Evolutionary conservation across 2,888 invertebrate species (phyloP).

Genomic region (Pyrgus malvae): DNA sequence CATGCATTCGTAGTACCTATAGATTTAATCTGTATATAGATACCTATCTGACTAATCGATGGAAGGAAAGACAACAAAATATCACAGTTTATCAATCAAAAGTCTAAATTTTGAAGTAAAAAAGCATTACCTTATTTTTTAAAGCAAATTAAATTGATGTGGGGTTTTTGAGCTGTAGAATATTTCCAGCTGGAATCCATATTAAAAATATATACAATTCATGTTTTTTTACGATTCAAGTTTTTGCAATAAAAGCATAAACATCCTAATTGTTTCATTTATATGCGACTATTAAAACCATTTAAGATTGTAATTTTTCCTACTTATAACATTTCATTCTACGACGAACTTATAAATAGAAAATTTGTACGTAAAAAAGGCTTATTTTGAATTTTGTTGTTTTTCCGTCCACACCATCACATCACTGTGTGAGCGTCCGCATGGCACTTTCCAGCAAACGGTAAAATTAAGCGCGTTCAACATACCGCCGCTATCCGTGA

Average conservation of each 20-base stretch:
- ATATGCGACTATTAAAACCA: too few relatives aligned
- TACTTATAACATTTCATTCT: too few relatives aligned
- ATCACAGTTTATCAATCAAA: too few relatives aligned
- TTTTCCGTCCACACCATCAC: constrained; percentile 54
- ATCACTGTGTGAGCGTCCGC: constrained; percentile 77
- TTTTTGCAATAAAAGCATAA: too few relatives aligned
- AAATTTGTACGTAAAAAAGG: not conserved
- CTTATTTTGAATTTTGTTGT: constrained; percentile 42
- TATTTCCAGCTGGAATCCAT: too few relatives aligned
- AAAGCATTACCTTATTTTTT: too few relatives aligned
- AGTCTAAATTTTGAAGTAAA: too few relatives aligned
- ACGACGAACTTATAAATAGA: not conserved
- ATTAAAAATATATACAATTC: too few relatives aligned
- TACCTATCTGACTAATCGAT: constrained; percentile 61
- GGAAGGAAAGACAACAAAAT: constrained; percentile 57
- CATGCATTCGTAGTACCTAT: constrained; percentile 49
- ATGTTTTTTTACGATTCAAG: too few relatives aligned
- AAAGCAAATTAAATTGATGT: too few relatives aligned
- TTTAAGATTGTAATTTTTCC: too few relatives aligned
- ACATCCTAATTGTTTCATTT: not conserved
- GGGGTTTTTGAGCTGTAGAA: too few relatives aligned
- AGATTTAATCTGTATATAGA: constrained; percentile 49
- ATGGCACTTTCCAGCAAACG: constrained; percentile 81
- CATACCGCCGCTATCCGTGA: constrained; percentile 62
- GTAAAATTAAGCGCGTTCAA: constrained; percentile 75